phyloP scores from a whole-genome alignment of 1,140 invertebrate genomes.

The Aphaenogaster floridana region DNA sequence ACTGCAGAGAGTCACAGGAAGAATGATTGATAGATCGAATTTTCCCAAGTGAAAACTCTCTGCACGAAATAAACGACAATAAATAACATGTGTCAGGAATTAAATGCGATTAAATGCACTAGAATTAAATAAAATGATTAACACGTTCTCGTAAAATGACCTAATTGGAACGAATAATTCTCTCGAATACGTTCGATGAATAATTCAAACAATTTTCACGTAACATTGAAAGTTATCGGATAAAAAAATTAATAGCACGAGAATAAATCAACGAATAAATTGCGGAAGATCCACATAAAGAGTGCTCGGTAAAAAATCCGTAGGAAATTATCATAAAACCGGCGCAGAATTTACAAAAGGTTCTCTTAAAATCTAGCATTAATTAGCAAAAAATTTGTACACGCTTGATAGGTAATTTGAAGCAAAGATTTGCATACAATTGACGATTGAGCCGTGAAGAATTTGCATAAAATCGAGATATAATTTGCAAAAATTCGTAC shows the following conservation, averaged over 20 bases:
- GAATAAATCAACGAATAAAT: constrained; percentile 41
- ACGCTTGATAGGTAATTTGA: background rate
- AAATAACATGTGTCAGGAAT: constrained; percentile 17
- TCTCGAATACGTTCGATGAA: constrained; percentile 1
- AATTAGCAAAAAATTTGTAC: constrained; percentile 22
- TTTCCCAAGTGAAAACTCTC: background rate
- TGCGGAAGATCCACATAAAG: background rate
- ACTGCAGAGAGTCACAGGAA: background rate
- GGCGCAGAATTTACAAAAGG: background rate
- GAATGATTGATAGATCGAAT: constrained; percentile 36
- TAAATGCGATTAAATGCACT: constrained; percentile 27
- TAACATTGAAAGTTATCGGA: background rate
- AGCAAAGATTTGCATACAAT: constrained; percentile 16
- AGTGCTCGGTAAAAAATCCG: background rate
- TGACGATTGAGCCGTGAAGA: background rate
- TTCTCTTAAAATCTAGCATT: background rate
- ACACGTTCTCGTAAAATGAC: constrained; percentile 18
- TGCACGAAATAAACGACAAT: background rate
- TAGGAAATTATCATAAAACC: constrained; percentile 5
- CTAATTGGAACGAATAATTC: constrained; percentile 23
- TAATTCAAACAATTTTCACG: constrained; percentile 16
- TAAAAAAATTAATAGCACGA: constrained; percentile 5
- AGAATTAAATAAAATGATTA: constrained; percentile 32
- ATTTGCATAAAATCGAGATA: background rate
- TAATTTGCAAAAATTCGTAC: constrained; percentile 8